These are phyloP conservation scores for Ophion ventricosus DNA, from an alignment of 2,888 invertebrate species.

Conservation along the genomic window DNA sequence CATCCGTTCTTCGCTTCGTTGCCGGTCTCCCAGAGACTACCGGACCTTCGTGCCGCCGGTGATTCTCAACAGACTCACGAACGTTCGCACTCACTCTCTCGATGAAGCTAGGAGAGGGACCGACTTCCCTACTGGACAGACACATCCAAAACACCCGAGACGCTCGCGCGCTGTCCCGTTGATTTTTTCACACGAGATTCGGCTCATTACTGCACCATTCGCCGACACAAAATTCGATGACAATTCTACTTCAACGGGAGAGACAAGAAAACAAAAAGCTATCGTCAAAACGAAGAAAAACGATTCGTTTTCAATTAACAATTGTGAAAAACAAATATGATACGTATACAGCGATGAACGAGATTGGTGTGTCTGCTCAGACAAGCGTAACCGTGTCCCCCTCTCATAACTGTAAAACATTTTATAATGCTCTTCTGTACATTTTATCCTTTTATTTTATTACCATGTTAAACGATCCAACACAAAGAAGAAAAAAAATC, in stretches of 20 bases:
- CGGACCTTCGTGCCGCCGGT: conserved; percentile 84
- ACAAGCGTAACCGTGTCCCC: conserved; percentile 79
- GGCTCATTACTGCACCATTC: conserved; percentile 57
- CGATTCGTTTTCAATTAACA: background rate
- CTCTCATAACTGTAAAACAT: conserved; percentile 73
- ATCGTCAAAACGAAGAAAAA: background rate
- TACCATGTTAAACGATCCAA: conserved; percentile 74
- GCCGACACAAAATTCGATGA: conserved; percentile 70
- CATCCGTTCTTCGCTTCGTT: conserved; percentile 97
- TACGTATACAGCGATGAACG: conserved; percentile 1
- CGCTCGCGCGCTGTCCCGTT: conserved; percentile 64
- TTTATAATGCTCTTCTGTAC: conserved; percentile 82
- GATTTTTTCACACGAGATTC: conserved; percentile 59
- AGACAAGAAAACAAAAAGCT: conserved; percentile 1
- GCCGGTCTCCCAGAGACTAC: conserved; percentile 90
- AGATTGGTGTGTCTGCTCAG: conserved; percentile 77
- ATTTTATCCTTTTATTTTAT: conserved; percentile 81
- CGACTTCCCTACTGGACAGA: conserved; percentile 77
- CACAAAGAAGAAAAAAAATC: conserved; percentile 59
- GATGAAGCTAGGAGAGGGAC: conserved; percentile 86
- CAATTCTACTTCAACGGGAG: conserved; percentile 17
- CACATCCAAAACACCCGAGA: conserved; percentile 66
- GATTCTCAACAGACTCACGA: conserved; percentile 86
- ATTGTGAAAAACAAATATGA: conserved; percentile 11
- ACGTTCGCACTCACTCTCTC: conserved; percentile 89